Percentiles rank a stretch among this genome's conserved stretches.
Conservation (phyloP, 1,140 invertebrate species). For the Calycopis cecrops region DNA sequence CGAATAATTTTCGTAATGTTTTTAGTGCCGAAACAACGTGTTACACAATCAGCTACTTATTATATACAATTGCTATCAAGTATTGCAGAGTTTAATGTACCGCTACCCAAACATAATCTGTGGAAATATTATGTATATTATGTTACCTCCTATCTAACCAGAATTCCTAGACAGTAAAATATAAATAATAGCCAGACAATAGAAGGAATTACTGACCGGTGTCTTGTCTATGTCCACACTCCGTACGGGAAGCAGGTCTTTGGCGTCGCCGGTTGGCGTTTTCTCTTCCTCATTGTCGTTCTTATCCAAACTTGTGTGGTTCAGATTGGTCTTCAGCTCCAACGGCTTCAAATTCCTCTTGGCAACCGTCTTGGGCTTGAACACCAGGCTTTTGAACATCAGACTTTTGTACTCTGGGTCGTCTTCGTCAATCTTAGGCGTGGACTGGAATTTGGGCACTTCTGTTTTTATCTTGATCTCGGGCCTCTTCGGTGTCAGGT, state of each 20-base stretch:
- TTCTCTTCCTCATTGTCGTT: constrained; percentile 61
- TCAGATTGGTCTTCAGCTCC: constrained; percentile 65
- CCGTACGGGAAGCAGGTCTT: constrained; percentile 33
- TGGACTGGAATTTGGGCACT: constrained; percentile 40
- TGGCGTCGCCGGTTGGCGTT: constrained; percentile 48
- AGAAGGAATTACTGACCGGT: constrained; percentile 39
- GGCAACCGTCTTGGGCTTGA: constrained; percentile 52
- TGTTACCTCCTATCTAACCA: too few species aligned
- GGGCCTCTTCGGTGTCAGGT: constrained; percentile 30
- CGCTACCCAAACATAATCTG: too few species aligned
- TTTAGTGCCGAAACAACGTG: too few species aligned
- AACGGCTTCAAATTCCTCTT: constrained; percentile 66
- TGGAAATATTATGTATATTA: too few species aligned
- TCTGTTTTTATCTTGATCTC: constrained; percentile 47
- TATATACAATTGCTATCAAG: too few species aligned
- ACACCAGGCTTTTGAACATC: constrained; percentile 41
- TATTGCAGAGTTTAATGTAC: too few species aligned
- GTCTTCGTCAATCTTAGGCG: constrained; percentile 33
- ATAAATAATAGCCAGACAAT: too few species aligned
- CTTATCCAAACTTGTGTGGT: constrained; percentile 51
- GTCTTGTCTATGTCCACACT: constrained; percentile 56
- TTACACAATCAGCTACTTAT: too few species aligned
- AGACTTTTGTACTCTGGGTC: constrained; percentile 33
- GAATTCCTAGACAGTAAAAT: too few species aligned
- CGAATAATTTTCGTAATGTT: too few species aligned